Base-by-base conservation (phyloP, 2,797 vertebrate species). In the Centropyge bicolor region DNA sequence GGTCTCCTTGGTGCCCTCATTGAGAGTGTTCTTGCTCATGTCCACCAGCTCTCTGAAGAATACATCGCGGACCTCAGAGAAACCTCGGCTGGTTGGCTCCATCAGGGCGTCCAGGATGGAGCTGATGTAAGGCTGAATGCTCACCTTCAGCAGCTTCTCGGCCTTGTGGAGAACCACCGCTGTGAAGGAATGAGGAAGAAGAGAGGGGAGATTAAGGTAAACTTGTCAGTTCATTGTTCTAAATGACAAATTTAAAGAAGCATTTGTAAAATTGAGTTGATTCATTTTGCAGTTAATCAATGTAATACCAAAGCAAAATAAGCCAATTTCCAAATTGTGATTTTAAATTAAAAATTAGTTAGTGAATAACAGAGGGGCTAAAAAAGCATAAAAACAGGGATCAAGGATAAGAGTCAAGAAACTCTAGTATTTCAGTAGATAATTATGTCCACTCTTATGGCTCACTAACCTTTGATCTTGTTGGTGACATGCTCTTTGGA, bases 21-120 rank as follows among this genome's bases (percentile, higher is more conserved):
- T 99, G 78, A 98, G 85, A 0, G 96, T 86, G 35, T 98, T 99
- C 94, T 97, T 96, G 94, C 96, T 98, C 96, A 99, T 96, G 85
- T 98, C 97, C 0, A 98, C 97, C 77, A 97, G 95, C 89, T 99
- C 98, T 76, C 96, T 95, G 93, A 97, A 98, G 94, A 99, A 97
- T 40, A 99, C 90, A 3, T 98, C 96, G 0, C 97, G 93, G 46
- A 96, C 97, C 90, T 99, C 98, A 0, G 95, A 92, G 71, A 99
- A 99, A 65, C 98, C 98, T 82, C 97, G 95, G 93, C 98, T 99
- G 2, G 97, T 98, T 43, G 98, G 97, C 66, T 96, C 95, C 98
- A 99, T 98, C 91, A 99, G 93, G 3, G 97, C 97, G 1, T 99
- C 98, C 83, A 99, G 94, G 92, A 99, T 98, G 88, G 98, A 99